These are phyloP conservation scores for Neosalanx taihuensis DNA, from an alignment of 2,797 vertebrate species.

Conservation along the genomic window DNA sequence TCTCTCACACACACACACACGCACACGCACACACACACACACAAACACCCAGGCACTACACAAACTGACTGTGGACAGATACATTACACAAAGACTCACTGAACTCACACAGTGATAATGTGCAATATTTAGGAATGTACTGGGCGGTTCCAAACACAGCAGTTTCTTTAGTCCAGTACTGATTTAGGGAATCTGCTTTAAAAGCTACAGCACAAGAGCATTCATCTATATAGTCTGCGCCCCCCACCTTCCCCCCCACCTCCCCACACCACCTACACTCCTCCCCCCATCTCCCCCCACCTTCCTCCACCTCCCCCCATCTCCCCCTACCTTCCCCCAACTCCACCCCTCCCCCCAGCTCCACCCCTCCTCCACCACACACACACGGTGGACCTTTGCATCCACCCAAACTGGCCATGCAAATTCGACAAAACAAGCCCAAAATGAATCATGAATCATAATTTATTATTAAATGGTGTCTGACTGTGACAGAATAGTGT, in stretches of 20 bases:
- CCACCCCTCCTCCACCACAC: neutral
- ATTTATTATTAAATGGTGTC: neutral
- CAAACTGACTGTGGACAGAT: neutral
- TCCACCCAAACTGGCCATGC: neutral
- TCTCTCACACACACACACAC: neutral
- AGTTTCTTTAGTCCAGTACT: too few relatives aligned
- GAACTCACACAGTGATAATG: too few relatives aligned
- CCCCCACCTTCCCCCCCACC: too few relatives aligned
- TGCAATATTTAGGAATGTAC: too few relatives aligned
- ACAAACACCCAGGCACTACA: neutral
- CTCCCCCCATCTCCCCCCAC: too few relatives aligned
- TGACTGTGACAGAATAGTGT: neutral
- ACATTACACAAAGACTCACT: neutral
- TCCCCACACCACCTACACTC: too few relatives aligned
- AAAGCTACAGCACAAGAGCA: neutral
- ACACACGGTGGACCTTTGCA: neutral
- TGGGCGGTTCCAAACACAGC: too few relatives aligned
- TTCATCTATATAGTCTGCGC: neutral
- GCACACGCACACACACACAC: neutral
- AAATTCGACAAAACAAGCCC: neutral
- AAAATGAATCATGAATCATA: slow-evolving; percentile 1
- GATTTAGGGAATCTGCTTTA: too few relatives aligned
- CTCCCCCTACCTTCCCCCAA: too few relatives aligned
- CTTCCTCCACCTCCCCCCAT: too few relatives aligned
- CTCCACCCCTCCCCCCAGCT: too few relatives aligned